These are phyloP conservation scores for Distichodus sexfasciatus DNA, from an alignment of 2,797 vertebrate genomes.

Conservation along the genomic window DNA sequence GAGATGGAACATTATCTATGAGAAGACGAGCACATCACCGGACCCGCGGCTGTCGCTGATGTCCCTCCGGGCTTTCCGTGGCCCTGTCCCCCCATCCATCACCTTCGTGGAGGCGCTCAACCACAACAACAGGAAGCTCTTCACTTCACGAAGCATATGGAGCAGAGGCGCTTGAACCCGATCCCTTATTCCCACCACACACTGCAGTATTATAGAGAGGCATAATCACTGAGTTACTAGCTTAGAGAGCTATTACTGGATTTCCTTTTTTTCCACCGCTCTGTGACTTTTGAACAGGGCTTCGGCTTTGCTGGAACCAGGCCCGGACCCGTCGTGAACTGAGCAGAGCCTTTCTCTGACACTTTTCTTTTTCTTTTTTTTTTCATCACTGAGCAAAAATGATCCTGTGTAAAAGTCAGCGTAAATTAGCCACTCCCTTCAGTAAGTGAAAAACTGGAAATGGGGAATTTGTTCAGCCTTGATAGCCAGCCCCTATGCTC, in stretches of 20 bases:
- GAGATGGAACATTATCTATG: not conserved
- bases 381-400: not conserved
- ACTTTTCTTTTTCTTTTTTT: slow-evolving; percentile 1
- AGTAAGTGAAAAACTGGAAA: slow-evolving; percentile 29
- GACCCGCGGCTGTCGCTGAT: slow-evolving; percentile 68
- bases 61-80: slow-evolving; percentile 62
- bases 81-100: slow-evolving; percentile 72
- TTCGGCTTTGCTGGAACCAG: slow-evolving; percentile 34
- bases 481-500: slow-evolving; percentile 24
- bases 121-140: slow-evolving; percentile 64
- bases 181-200: not conserved
- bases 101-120: slow-evolving; percentile 70
- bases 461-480: slow-evolving; percentile 26
- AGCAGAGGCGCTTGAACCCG: slow-evolving; percentile 37
- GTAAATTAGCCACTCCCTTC: slow-evolving; percentile 22
- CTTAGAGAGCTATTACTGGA: slow-evolving; percentile 34
- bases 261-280: slow-evolving; percentile 23
- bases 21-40: slow-evolving; percentile 62
- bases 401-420: slow-evolving; percentile 22
- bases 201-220: slow-evolving; percentile 27
- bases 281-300: slow-evolving; percentile 39
- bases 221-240: slow-evolving; percentile 35
- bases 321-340: slow-evolving; percentile 22
- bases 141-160: slow-evolving; percentile 59
- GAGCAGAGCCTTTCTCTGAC: slow-evolving; percentile 2